Base-by-base conservation (phyloP, 2,888 invertebrate species). In the Lapara coniferarum region DNA sequence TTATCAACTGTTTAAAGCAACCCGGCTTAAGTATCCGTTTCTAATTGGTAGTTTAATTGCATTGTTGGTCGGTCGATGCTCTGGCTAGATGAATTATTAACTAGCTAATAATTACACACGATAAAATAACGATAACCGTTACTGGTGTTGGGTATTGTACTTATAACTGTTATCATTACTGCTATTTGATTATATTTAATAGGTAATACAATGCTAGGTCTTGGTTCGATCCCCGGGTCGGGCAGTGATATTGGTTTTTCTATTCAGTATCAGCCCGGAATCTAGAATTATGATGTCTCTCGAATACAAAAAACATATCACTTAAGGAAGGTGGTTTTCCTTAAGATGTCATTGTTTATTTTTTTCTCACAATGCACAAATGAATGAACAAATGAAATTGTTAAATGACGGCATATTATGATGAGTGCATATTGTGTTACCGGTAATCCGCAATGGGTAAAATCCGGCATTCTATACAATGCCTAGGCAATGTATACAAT, bases 31-130 rank as follows among this genome's bases (percentile, higher is more conserved):
- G 59, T 53, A 49, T 63, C 59, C 63, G 52, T 52, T 59, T 68
- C 63, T 68, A 63, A 68, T 68, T 63, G 68, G 37, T 13, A 37
- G 52, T 59, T 44, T 68, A 68, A 68, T 68, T 68, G 53, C 25
- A 55, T 68, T 59, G 59, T 44, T 16, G 49, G n/a, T 37, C 68
- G 59, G 68, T 68, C 68, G 68, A 63, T 68, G 68, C 68, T 55
- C 68, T 52, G 51, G n/a, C 56, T 49, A 8, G 25, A 57, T 68
- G 52, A 59, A 37, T 68, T 68, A 68, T 53, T 63, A 68, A 59
- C 16, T 51, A 57, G 58, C 14, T 68, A 51, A 58, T 68, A 16
- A 68, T 55, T 44, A 58, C 30, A 37, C 44, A 12, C 12, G 10
- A 16, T 55, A 6, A 46, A 49, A 63, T 63, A 63, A 63, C 19